Percentiles rank a stretch among this genome's conserved stretches.
Conservation (phyloP, 2,797 vertebrate species). For the Clarias laeviceps region DNA sequence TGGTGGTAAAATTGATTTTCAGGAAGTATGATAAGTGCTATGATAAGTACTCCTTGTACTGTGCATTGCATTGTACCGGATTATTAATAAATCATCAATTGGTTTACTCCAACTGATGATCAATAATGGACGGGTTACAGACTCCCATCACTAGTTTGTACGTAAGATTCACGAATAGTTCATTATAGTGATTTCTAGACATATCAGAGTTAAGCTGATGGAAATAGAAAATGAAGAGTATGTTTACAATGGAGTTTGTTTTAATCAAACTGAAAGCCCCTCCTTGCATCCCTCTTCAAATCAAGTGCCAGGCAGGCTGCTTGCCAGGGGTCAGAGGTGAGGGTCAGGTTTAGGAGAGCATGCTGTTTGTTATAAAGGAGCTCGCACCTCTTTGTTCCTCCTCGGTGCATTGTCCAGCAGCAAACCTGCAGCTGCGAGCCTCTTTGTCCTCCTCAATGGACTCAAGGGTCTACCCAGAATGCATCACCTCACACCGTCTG, state of each 20-base stretch:
- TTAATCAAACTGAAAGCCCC: neutral
- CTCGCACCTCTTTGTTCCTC: constrained; percentile 29
- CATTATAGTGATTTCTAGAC: neutral
- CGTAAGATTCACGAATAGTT: neutral
- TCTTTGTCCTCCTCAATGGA: constrained; percentile 46
- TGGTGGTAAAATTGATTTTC: too few species aligned
- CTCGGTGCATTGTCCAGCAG: neutral
- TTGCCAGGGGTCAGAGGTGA: constrained; percentile 16
- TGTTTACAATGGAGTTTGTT: neutral
- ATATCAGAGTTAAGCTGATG: neutral
- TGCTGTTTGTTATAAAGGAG: constrained; percentile 10
- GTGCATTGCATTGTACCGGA: too few species aligned
- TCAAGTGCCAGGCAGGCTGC: neutral
- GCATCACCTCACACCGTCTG: constrained; percentile 19
- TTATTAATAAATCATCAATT: too few species aligned
- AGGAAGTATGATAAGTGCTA: too few species aligned
- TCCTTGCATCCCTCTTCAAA: neutral
- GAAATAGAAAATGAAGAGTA: neutral
- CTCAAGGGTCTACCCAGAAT: constrained; percentile 43
- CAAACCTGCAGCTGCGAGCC: constrained; percentile 41
- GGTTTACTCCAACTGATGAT: too few species aligned
- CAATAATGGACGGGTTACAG: too few species aligned
- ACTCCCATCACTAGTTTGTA: too few species aligned
- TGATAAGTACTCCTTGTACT: too few species aligned
- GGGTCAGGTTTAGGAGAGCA: constrained; percentile 36